Evolutionary conservation across 2,888 invertebrate genomes (phyloP).

Genomic region (Actias luna): DNA sequence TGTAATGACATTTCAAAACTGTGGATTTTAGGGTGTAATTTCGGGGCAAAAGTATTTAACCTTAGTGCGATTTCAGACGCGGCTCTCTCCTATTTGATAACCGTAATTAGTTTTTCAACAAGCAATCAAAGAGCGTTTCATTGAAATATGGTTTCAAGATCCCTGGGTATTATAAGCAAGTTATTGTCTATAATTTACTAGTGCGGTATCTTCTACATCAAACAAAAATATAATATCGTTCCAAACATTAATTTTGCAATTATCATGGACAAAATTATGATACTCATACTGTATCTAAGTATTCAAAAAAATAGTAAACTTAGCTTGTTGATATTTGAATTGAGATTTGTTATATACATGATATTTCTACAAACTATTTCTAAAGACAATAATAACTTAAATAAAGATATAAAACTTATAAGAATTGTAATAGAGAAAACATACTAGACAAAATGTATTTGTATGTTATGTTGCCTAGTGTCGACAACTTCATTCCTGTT

Average conservation of each 20-base stretch:
- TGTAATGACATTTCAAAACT: too few relatives aligned
- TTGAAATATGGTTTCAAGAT: too few relatives aligned
- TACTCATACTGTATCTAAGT: neutral
- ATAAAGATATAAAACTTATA: neutral
- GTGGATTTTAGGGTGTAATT: too few relatives aligned
- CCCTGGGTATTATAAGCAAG: neutral
- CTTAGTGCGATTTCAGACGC: too few relatives aligned
- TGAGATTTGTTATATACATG: too few relatives aligned
- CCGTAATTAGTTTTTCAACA: too few relatives aligned
- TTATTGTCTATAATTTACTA: neutral
- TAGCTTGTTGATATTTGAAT: neutral
- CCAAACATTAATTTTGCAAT: constrained; percentile 20
- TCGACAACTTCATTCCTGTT: neutral
- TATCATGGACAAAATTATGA: constrained; percentile 14
- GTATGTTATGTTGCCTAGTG: neutral
- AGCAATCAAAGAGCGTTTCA: too few relatives aligned
- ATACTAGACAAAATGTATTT: neutral
- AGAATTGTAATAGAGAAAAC: neutral
- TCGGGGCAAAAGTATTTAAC: too few relatives aligned
- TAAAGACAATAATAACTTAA: neutral
- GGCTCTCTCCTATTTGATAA: too few relatives aligned
- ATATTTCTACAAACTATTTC: neutral
- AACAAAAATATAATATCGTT: constrained; percentile 19
- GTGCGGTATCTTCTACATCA: neutral
- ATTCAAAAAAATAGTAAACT: neutral